A percentile compares a stretch with the other conserved stretches of the same genome.
These are phyloP conservation scores for Scaptomyza parva DNA, from an alignment of 2,888 invertebrate genomes.

Conservation along the genomic window DNA sequence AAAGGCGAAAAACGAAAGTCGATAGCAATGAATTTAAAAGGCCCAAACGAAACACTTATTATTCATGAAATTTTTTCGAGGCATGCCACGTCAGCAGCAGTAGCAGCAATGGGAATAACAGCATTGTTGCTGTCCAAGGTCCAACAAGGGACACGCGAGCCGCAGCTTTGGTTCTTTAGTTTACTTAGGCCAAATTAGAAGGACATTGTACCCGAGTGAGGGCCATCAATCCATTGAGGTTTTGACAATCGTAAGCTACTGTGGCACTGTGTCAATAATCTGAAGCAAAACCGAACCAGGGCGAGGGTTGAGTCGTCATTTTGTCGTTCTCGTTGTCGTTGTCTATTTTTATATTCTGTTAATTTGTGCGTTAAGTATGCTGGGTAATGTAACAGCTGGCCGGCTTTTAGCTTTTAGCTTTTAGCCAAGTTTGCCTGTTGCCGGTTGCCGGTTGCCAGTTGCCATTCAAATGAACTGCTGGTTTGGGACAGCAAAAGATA, in stretches of 20 bases:
- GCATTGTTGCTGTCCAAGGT: constrained; percentile 1
- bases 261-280: constrained; percentile 60
- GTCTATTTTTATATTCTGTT: constrained; percentile 69
- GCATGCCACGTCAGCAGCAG: constrained; percentile 47
- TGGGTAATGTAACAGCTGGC: constrained; percentile 64
- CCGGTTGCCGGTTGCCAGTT: constrained; percentile 1
- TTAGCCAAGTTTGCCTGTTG: constrained; percentile 9
- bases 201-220: constrained; percentile 21
- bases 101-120: too few species aligned
- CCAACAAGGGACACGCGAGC: constrained; percentile 9
- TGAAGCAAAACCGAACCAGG: background rate
- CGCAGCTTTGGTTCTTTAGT: constrained; percentile 34
- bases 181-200: constrained; percentile 58
- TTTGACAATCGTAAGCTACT: constrained; percentile 57
- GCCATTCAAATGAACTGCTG: constrained; percentile 38
- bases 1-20: background rate
- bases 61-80: constrained; percentile 32
- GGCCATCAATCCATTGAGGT: constrained; percentile 56
- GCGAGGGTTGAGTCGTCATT: constrained; percentile 1
- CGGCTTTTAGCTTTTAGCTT: constrained; percentile 23
- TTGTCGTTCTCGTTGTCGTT: too few species aligned
- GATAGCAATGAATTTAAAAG: constrained; percentile 14
- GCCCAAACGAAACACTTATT: constrained; percentile 38
- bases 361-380: constrained; percentile 68
- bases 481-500: constrained; percentile 27